Base-by-base conservation (phyloP, 2,113 vertebrate genomes). In the Hippocampus comes region DNA sequence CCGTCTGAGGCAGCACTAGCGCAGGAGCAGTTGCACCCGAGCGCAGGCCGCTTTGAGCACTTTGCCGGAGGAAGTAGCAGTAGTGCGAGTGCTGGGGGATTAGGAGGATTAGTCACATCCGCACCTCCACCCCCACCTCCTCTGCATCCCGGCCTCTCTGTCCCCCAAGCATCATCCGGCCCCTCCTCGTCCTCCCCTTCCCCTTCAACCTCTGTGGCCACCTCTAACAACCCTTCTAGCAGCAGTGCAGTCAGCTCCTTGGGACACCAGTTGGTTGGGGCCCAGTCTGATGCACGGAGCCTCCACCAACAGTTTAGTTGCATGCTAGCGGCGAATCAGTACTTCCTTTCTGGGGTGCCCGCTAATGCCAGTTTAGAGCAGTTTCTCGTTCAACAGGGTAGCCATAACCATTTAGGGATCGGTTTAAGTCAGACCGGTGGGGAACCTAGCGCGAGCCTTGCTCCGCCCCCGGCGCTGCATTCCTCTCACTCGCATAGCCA, bases 291-390 rank as follows among this genome's bases (percentile, higher is more conserved):
- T 84, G 92, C 93, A 73, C 90, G 92, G 11, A 94, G 92, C 86
- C 90, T 94, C 84, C 93, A 94, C 84, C 93, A 94, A 89, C 93
- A 94, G 63, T 94, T 94, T 86, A 94, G 93, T 82, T 94, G 93
- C 88, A 94, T 94, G 93, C 80, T 94, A 85, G 93, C 93, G 9
- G 93, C 93, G 82, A 94, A 94, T 91, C 93, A 94, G 75, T 94
- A 94, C 87, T 94, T 94, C 73, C 91, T 94, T 38, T 93, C 92
- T 66, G 93, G 93, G 73, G 93, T 94, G 78, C 92, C 93, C 75
- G 83, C 92, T 72, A 94, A 93, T 76, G 85, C 93, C 86, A 94
- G 92, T 79, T 88, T 94, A 87, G 93, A 94, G 74, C 93, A 94
- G 71, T 94, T 94, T 85, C 88, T 94, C 66, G 92, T 94, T 63